Evolutionary conservation across 64 coral and sea anemone species (phyloP).

Genomic region (Stichodactyla mertensii): DNA sequence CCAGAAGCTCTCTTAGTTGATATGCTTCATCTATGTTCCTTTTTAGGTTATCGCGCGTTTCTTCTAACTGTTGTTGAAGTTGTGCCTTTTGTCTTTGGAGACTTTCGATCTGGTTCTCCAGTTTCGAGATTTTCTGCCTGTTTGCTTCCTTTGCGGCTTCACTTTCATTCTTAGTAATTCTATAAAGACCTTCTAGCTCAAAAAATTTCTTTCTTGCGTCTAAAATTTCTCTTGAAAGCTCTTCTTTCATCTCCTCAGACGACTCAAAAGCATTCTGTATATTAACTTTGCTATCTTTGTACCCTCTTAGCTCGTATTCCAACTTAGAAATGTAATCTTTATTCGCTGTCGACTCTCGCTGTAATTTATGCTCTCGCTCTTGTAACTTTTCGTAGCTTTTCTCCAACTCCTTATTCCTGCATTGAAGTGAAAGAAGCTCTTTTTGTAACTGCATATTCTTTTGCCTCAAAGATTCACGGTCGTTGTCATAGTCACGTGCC

Average conservation of each 20-base stretch:
- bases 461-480: slow-evolving; percentile 49
- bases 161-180: slow-evolving; percentile 42
- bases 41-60: slow-evolving; percentile 33
- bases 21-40: slow-evolving; percentile 46
- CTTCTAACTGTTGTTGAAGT: slow-evolving; percentile 50
- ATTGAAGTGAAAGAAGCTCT: slow-evolving; percentile 53
- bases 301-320: slow-evolving; percentile 43
- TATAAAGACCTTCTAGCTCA: slow-evolving; percentile 59
- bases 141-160: slow-evolving; percentile 48
- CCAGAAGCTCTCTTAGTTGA: slow-evolving; percentile 33
- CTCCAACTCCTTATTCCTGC: slow-evolving; percentile 59
- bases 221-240: slow-evolving; percentile 64
- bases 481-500: slow-evolving; percentile 46
- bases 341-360: slow-evolving; percentile 33
- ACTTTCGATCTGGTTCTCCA: slow-evolving; percentile 76
- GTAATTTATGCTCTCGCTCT: slow-evolving; percentile 61
- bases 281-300: slow-evolving; percentile 45
- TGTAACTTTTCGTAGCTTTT: slow-evolving; percentile 44
- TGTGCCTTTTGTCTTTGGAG: slow-evolving; percentile 54
- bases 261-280: slow-evolving; percentile 44
- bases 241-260: slow-evolving; percentile 42
- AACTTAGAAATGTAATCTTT: slow-evolving; percentile 45
- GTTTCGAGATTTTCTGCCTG: slow-evolving; percentile 66
- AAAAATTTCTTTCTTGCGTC: slow-evolving; percentile 66
- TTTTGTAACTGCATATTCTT: slow-evolving; percentile 80